Evolutionary conservation across 2,797 vertebrate genomes (phyloP).

Genomic region (Pseudotriccus pelzelni): DNA sequence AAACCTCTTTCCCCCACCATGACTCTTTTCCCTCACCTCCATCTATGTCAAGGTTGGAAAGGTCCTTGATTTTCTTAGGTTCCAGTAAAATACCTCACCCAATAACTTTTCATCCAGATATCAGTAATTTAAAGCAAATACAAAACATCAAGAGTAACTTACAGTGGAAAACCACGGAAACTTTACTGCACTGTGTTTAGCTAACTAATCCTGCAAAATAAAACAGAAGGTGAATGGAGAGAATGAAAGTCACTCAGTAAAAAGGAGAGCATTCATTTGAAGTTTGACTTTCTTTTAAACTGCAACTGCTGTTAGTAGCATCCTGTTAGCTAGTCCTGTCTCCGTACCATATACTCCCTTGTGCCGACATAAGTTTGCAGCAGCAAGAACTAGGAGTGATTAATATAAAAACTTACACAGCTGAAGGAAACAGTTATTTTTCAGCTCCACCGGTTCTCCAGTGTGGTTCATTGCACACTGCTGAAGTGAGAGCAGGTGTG

Average conservation of each 20-base stretch:
- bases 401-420: background rate
- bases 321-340: background rate
- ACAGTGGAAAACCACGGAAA: background rate
- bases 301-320: background rate
- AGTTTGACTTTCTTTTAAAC: background rate
- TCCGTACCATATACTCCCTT: background rate
- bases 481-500: background rate
- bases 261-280: background rate
- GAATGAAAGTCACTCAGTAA: background rate
- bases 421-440: slow-evolving; percentile 6
- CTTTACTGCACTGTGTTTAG: background rate
- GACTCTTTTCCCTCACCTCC: background rate
- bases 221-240: background rate
- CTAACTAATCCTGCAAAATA: background rate
- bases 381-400: background rate
- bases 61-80: background rate
- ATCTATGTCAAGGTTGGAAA: background rate
- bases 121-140: background rate
- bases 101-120: background rate
- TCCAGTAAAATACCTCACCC: background rate
- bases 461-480: background rate
- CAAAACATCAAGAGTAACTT: background rate
- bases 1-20: background rate
- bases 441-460: background rate
- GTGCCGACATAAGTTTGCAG: background rate